A percentile compares a stretch with the other conserved stretches of the same genome.
These are phyloP conservation scores for Linurgus olivaceus DNA, from an alignment of 2,797 vertebrate genomes.

Conservation along the genomic window DNA sequence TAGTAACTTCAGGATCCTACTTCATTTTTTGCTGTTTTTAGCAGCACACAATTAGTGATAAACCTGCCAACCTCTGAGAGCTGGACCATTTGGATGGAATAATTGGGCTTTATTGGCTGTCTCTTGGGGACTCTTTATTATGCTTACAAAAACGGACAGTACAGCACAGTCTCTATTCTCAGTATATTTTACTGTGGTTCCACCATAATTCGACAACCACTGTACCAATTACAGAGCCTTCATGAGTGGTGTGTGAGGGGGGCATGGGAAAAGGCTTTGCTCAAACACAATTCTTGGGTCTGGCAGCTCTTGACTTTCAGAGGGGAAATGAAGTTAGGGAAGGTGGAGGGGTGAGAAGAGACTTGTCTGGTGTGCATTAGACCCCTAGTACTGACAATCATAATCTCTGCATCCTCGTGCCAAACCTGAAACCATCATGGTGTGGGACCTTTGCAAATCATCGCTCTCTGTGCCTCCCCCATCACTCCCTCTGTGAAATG, in stretches of 20 bases:
- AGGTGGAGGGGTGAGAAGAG: not conserved
- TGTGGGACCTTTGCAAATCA: not conserved
- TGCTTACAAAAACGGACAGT: not conserved
- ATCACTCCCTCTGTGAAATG: not conserved
- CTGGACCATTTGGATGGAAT: not conserved
- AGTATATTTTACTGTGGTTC: not conserved
- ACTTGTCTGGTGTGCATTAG: not conserved
- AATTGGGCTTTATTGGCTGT: not conserved
- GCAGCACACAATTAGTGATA: not conserved
- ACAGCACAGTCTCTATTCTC: not conserved
- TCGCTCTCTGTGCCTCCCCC: rapidly evolving
- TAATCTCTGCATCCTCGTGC: not conserved
- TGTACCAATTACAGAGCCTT: not conserved
- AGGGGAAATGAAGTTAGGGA: not conserved
- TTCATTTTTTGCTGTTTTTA: not conserved
- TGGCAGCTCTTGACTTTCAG: not conserved
- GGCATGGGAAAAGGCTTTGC: not conserved
- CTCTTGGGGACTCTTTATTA: not conserved
- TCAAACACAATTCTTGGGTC: not conserved
- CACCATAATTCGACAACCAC: not conserved
- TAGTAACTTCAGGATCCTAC: not conserved
- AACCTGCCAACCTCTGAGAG: not conserved
- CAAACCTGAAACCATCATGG: rapidly evolving
- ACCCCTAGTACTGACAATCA: not conserved
- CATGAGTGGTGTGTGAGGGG: not conserved